Base-by-base conservation (phyloP, 2,797 vertebrate species). In the Falco cherrug region DNA sequence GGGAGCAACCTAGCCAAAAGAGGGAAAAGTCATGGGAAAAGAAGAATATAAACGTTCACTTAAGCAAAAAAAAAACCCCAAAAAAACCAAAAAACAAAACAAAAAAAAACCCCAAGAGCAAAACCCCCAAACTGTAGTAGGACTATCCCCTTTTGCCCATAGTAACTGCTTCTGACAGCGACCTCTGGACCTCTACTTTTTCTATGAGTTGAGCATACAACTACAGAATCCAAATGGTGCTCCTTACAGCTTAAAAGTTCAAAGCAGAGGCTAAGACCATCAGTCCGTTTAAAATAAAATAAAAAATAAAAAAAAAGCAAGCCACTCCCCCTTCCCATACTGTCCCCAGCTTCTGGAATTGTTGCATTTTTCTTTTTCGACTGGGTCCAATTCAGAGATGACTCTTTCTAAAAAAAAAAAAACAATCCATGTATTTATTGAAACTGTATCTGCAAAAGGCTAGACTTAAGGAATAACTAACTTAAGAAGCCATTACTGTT, bases 381-480 rank as follows among this genome's bases (percentile, higher is more conserved):
- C 20, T 73, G 56, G 12, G 31, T 92, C 69, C 31, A 67, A 79
- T 70, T 80, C 43, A 75, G 53, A 64, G 69, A 76, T n/a, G 24
- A 48, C 6, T 48, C n/a, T 65, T 82, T 35, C 47, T 80, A 5
- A 43, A 48, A 20, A 29, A 37, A 37, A 37, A 15, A 56, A 69
- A 25, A 7, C 11, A 31, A 80, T 41, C 41, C 39, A 13, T 16
- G 8, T 87, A 73, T 79, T 93, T 95, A 76, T 92, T 93, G 70
- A 93, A 93, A 95, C 61, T 89, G 22, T 82, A 80, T 93, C 88
- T 96, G 82, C 84, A 91, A 96, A 95, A 82, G 56, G 21, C 68
- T 83, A 63, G 91, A 83, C 68, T 97, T 97, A 95, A 96, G 97
- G 96, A 97, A 85, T 95, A 97, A 93, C 89, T 93, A 86, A 95